phyloP scores from a whole-genome alignment of 2,888 invertebrate species.

The Ornithoptera priamus region DNA sequence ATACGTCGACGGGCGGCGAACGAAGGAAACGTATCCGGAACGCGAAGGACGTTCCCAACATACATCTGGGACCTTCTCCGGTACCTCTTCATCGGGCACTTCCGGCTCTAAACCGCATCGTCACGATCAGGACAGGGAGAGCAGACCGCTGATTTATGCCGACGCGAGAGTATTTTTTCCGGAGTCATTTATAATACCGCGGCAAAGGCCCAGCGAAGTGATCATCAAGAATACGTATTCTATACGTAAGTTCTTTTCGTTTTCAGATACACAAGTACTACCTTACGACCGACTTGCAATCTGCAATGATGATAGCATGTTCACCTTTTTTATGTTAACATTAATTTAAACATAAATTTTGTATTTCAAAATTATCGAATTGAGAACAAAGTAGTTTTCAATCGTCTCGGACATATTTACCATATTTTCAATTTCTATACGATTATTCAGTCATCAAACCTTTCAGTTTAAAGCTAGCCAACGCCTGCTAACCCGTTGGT shows the following conservation, averaged over 20 bases:
- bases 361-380: too few relatives aligned
- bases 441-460: too few relatives aligned
- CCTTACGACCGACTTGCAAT: too few relatives aligned
- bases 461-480: too few relatives aligned
- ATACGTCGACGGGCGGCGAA: slow-evolving; percentile 58
- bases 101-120: slow-evolving; percentile 70
- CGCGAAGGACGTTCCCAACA: slow-evolving; percentile 63
- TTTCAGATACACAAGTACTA: neutral
- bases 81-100: slow-evolving; percentile 73
- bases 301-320: too few relatives aligned
- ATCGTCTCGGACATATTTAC: too few relatives aligned
- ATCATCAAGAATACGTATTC: slow-evolving; percentile 62
- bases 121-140: slow-evolving; percentile 56
- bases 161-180: slow-evolving; percentile 76
- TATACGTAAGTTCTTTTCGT: slow-evolving; percentile 57
- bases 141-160: slow-evolving; percentile 65
- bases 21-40: slow-evolving; percentile 61
- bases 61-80: slow-evolving; percentile 67
- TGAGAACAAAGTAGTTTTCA: too few relatives aligned
- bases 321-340: too few relatives aligned
- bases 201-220: slow-evolving; percentile 65
- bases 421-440: too few relatives aligned
- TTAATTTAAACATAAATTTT: too few relatives aligned
- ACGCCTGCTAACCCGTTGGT: neutral
- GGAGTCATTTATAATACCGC: slow-evolving; percentile 73